These are phyloP conservation scores for Melinaea marsaeus DNA, from an alignment of 2,888 invertebrate genomes.

Conservation along the genomic window DNA sequence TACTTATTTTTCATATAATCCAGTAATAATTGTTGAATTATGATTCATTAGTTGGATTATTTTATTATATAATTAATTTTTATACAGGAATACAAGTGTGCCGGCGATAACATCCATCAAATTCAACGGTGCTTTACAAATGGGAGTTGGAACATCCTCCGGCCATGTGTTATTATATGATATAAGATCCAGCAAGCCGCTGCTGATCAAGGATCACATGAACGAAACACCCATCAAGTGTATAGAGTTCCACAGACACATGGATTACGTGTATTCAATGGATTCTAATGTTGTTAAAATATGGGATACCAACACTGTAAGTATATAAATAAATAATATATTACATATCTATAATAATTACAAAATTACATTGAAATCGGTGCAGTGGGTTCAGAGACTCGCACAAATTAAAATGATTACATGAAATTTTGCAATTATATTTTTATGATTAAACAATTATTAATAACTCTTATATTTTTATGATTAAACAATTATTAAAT, in stretches of 20 bases:
- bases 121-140: slow-evolving; percentile 84
- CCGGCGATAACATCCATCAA: slow-evolving; percentile 88
- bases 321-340: slow-evolving; percentile 34
- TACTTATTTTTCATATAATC: too few relatives aligned
- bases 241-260: slow-evolving; percentile 88
- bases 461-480: too few relatives aligned
- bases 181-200: slow-evolving; percentile 92
- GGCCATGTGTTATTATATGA: slow-evolving; percentile 97
- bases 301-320: slow-evolving; percentile 91
- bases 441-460: too few relatives aligned
- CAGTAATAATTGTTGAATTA: too few relatives aligned
- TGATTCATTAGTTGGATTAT: neutral
- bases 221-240: slow-evolving; percentile 94
- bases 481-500: too few relatives aligned
- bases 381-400: too few relatives aligned
- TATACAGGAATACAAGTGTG: slow-evolving; percentile 78
- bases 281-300: slow-evolving; percentile 92
- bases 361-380: neutral
- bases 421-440: too few relatives aligned
- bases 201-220: slow-evolving; percentile 95
- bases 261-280: slow-evolving; percentile 92
- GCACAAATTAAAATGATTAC: too few relatives aligned
- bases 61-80: slow-evolving; percentile 34
- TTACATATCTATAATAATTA: neutral
- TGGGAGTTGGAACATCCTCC: slow-evolving; percentile 95